Percentiles rank a stretch among this genome's conserved stretches.
phyloP scores from a whole-genome alignment of 2,113 vertebrate species.

The Chelonoidis abingdonii region DNA sequence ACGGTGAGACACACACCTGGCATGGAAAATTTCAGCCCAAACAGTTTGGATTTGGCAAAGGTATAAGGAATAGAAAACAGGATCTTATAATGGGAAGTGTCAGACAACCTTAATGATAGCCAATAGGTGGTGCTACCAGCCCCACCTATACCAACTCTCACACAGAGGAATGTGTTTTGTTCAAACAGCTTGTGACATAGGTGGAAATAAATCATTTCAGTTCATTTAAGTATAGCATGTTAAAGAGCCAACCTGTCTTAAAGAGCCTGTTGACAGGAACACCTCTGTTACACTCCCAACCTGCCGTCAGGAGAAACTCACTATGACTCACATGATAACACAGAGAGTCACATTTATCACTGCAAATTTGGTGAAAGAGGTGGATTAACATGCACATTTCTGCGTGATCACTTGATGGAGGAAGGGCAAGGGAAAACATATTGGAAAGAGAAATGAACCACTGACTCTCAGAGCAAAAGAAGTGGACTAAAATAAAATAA shows the following conservation, averaged over 20 bases:
- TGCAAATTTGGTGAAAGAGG: slow-evolving; percentile 39
- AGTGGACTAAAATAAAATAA: background rate
- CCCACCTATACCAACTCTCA: background rate
- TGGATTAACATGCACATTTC: slow-evolving; percentile 20
- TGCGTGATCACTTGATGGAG: slow-evolving; percentile 48
- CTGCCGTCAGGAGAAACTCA: background rate
- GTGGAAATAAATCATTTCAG: background rate
- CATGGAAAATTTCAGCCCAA: background rate
- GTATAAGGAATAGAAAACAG: background rate
- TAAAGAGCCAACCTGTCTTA: background rate
- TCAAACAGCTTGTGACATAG: background rate
- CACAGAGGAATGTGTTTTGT: background rate
- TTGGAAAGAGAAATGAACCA: slow-evolving; percentile 58
- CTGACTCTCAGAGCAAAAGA: background rate
- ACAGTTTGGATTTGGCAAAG: background rate
- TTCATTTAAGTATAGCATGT: background rate
- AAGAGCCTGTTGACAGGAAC: background rate
- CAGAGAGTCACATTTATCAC: background rate
- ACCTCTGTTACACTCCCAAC: background rate
- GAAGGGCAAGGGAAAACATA: background rate
- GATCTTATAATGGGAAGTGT: background rate
- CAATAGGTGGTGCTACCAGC: background rate
- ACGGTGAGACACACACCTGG: background rate
- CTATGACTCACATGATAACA: slow-evolving; percentile 6
- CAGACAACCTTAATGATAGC: background rate